These are phyloP conservation scores for Notarius quadriscutis DNA, from an alignment of 2,113 vertebrate genomes.

Conservation along the genomic window DNA sequence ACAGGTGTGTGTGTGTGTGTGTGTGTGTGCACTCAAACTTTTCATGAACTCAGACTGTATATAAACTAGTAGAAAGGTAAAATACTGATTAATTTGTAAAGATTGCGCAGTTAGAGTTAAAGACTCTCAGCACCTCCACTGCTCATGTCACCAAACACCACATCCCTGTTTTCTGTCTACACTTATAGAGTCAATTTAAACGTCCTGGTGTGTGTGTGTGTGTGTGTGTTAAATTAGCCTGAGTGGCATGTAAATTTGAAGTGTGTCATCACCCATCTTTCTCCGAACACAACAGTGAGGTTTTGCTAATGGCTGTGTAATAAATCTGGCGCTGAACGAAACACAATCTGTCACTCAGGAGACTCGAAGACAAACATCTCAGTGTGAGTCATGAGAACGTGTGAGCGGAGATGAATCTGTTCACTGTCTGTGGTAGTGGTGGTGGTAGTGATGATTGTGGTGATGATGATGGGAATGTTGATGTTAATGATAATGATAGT, in stretches of 20 bases:
- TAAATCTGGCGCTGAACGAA: conserved; percentile 45
- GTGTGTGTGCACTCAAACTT: too few relatives aligned
- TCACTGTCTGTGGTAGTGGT: background rate
- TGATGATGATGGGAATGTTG: background rate
- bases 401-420: conserved; percentile 16
- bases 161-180: background rate
- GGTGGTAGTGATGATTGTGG: background rate
- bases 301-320: conserved; percentile 43
- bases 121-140: background rate
- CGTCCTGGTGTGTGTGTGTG: background rate
- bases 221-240: background rate
- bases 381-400: conserved; percentile 19
- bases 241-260: conserved; percentile 16
- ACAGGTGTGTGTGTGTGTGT: background rate
- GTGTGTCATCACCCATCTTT: conserved; percentile 19
- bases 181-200: background rate
- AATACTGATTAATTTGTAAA: background rate
- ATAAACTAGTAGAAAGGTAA: too few relatives aligned
- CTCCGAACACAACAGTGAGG: background rate
- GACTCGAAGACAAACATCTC: conserved; percentile 27
- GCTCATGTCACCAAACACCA: background rate
- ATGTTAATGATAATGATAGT: background rate
- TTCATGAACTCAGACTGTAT: too few relatives aligned
- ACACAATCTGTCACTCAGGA: conserved; percentile 23
- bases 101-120: background rate